Conservation (phyloP, 1,140 invertebrate genomes). For the Pogonomyrmex barbatus region DNA sequence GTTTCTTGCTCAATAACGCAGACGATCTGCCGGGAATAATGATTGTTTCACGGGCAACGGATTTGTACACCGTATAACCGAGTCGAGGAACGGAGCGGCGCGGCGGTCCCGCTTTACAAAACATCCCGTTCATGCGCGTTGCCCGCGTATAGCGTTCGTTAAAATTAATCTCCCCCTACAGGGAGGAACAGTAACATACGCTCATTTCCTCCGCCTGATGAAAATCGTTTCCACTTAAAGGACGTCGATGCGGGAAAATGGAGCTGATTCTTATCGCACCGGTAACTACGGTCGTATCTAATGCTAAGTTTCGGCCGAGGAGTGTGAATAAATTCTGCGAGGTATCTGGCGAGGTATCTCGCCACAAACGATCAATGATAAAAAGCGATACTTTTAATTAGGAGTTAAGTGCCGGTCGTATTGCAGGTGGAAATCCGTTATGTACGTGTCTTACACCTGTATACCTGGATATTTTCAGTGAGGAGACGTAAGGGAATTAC, state of each 20-base stretch:
- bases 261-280: constrained; percentile 47
- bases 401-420: constrained; percentile 30
- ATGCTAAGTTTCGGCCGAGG: constrained; percentile 22
- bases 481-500: background rate
- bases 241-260: constrained; percentile 31
- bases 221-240: constrained; percentile 36
- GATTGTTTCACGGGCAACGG: constrained; percentile 61
- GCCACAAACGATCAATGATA: constrained; percentile 33
- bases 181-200: constrained; percentile 8
- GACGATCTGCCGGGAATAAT: constrained; percentile 76
- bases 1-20: constrained; percentile 81
- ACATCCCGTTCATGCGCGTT: background rate
- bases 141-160: background rate
- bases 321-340: constrained; percentile 40
- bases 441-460: background rate
- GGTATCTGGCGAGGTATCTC: background rate
- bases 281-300: constrained; percentile 4
- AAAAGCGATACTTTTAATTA: constrained; percentile 55
- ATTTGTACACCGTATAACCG: constrained; percentile 39
- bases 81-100: constrained; percentile 8
- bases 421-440: constrained; percentile 32
- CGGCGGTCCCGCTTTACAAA: background rate
- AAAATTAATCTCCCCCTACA: constrained; percentile 45
- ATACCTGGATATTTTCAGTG: background rate
- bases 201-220: constrained; percentile 43